Evolutionary conservation across 2,113 vertebrate species (phyloP).

Genomic region (Macaca mulatta): DNA sequence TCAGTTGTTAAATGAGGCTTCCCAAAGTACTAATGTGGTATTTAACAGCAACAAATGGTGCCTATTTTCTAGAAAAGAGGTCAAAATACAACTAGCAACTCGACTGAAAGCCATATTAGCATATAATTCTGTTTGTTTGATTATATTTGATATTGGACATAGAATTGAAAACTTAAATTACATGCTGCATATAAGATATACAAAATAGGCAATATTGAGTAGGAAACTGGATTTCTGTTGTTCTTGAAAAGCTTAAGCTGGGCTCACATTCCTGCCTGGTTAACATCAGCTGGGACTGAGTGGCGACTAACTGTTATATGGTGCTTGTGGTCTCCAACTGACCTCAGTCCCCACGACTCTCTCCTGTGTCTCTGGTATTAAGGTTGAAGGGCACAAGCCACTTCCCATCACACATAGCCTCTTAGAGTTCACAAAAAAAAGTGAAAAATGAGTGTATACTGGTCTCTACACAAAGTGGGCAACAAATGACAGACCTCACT

Average conservation of each 20-base stretch:
- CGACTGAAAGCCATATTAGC: not conserved
- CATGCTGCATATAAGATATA: too few species aligned
- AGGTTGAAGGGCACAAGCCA: rapidly evolving
- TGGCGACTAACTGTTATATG: rapidly evolving
- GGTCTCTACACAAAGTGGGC: not conserved
- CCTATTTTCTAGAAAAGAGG: not conserved
- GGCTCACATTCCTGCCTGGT: not conserved
- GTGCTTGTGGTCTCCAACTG: rapidly evolving
- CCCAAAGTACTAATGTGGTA: too few species aligned
- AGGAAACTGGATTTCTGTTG: not conserved
- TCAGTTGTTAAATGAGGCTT: not conserved
- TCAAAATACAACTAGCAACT: not conserved
- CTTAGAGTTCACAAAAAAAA: not conserved
- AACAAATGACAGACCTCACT: not conserved
- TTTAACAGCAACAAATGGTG: not conserved
- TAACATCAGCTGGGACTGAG: not conserved
- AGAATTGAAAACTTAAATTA: not conserved
- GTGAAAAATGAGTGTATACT: not conserved
- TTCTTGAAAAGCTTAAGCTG: not conserved
- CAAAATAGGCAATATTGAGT: not conserved
- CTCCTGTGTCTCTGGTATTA: not conserved
- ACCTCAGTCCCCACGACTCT: not conserved
- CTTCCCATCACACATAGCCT: too few species aligned
- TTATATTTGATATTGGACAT: not conserved
- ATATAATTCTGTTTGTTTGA: not conserved